Evolutionary conservation across 1,140 invertebrate genomes (phyloP), one percentile per base, ranked within the genome.

Genomic region (Scaptomyza pallida): DNA sequence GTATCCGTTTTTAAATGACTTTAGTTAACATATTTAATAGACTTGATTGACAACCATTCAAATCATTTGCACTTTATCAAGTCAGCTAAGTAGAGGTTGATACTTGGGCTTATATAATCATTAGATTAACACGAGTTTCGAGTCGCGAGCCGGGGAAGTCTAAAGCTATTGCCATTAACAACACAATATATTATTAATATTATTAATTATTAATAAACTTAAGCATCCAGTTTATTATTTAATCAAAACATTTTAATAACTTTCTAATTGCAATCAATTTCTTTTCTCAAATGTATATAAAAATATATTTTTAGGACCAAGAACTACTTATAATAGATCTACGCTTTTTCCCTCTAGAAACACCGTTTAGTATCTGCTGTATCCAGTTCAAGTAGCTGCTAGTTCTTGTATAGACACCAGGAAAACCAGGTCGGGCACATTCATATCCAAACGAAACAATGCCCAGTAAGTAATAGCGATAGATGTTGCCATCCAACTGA

Each of bases 381-480:
- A 91, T 89, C 90, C 90, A 91, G 6, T 73, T 71, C 23, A 91
- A 57, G 21, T 91, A 94, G 9, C 89, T 69, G 3, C 92, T 92
- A 0, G 95, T 90, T 75, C 93, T 92, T 0, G 94, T 95, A 59
- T 95, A 96, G 10, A 95, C 93, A 0, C 95, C 95, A 0, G 95
- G 95, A 60, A 93, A 94, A 65, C 93, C 93, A 1, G 94, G 93
- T n/a, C 93, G 85, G 2, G 94, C 95, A 72, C 95, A 95, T 2
- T 95, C 94, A 41, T 93, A 93, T 1, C 95, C 96, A 93, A 95
- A 95, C 0, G 94, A 94, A 16, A 94, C 93, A 2, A 94, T 91
- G 15, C 94, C 94, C 45, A 95, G 91, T 10, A 93, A 72, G 40
- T 94, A 93, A 78, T 90, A 95, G 16, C 76, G 62, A 65, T 89